Evolutionary conservation across 2,113 vertebrate genomes (phyloP).

Genomic region (Anoplopoma fimbria): DNA sequence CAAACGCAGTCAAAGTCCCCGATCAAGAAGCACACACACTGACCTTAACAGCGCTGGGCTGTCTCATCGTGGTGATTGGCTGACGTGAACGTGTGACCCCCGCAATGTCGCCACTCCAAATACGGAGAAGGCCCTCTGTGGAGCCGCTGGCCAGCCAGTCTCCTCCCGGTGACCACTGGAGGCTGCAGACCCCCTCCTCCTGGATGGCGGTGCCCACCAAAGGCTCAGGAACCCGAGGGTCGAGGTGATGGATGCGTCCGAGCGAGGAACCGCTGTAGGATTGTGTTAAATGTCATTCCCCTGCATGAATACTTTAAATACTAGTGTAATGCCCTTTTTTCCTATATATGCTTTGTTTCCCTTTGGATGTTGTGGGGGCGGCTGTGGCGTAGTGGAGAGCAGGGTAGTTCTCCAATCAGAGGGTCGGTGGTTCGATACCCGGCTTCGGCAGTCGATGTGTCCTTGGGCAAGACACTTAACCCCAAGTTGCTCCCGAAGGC

Average conservation of each 20-base stretch:
- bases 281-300: background rate
- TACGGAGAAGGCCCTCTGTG: slow-evolving; percentile 77
- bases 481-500: too few species aligned
- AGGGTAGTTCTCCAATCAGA: too few species aligned
- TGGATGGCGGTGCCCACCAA: slow-evolving; percentile 70
- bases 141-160: slow-evolving; percentile 82
- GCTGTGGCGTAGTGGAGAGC: too few species aligned
- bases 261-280: slow-evolving; percentile 83
- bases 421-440: too few species aligned
- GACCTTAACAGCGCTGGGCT: slow-evolving; percentile 86
- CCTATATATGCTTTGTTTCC: background rate
- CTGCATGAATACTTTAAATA: background rate
- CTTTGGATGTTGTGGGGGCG: background rate
- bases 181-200: slow-evolving; percentile 79
- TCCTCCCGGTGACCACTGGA: slow-evolving; percentile 84
- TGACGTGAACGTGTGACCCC: slow-evolving; percentile 37
- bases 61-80: slow-evolving; percentile 72
- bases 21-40: slow-evolving; percentile 6
- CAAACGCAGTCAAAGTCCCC: background rate
- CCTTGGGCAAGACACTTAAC: too few species aligned
- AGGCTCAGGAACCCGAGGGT: slow-evolving; percentile 73
- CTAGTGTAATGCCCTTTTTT: background rate
- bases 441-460: too few species aligned
- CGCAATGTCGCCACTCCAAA: slow-evolving; percentile 80
- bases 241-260: slow-evolving; percentile 82